phyloP scores from a whole-genome alignment of 2,113 vertebrate species.

The Equus quagga region DNA sequence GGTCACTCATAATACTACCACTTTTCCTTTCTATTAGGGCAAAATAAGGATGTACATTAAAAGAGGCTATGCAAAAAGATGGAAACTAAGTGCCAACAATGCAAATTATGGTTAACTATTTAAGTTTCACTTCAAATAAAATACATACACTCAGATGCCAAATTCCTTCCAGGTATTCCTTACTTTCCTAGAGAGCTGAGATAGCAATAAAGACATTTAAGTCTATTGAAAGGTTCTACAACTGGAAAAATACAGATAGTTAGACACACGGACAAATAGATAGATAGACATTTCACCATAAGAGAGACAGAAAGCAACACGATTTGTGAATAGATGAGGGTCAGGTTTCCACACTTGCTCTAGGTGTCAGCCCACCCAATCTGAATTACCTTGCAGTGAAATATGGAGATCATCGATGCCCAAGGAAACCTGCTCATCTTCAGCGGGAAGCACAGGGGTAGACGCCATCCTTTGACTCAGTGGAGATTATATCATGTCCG shows the following conservation, averaged over 20 bases:
- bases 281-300: not conserved
- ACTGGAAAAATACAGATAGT: not conserved
- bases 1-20: not conserved
- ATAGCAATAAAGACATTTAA: not conserved
- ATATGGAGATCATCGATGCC: slow-evolving; percentile 87
- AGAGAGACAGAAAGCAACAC: not conserved
- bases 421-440: slow-evolving; percentile 82
- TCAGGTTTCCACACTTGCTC: not conserved
- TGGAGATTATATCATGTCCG: slow-evolving; percentile 68
- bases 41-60: slow-evolving; percentile 2
- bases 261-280: no score
- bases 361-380: not conserved
- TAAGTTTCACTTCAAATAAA: slow-evolving; percentile 29
- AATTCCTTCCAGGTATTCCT: slow-evolving; percentile 17
- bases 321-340: not conserved
- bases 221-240: not conserved
- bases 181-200: not conserved
- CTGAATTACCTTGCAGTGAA: slow-evolving; percentile 86
- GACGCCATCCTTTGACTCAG: slow-evolving; percentile 81
- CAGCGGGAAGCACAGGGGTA: slow-evolving; percentile 55
- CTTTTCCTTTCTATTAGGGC: not conserved
- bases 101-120: not conserved
- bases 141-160: not conserved
- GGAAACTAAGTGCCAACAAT: not conserved
- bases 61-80: not conserved